Base-by-base conservation (phyloP, 2,113 vertebrate species). In the Oostethus manadensis region DNA sequence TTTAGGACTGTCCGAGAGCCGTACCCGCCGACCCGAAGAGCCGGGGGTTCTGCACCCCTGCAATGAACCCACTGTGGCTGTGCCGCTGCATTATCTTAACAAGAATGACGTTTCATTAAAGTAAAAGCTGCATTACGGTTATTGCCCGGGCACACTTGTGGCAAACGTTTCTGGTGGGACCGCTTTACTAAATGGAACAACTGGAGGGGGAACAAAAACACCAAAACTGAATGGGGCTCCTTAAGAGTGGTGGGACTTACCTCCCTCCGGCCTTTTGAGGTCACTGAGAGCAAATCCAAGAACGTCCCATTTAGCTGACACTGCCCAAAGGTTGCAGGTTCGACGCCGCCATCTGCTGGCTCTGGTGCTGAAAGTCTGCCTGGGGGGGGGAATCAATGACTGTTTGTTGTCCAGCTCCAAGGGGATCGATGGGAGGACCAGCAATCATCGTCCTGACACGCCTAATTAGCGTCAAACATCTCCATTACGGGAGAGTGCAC, bases 91-190 rank as follows among this genome's bases (percentile, higher is more conserved):
- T 42, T 60, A 14, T 71, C 62, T 61, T 51, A 48, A 73, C 68
- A 64, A 49, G 66, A 46, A 46, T 63, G 56, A 26, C 38, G 35
- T 82, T 84, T 81, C 69, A 87, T 86, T 80, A 86, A 64, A 61
- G 68, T 86, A 81, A 87, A 61, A 85, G 84, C 84, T 84, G 79
- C 86, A 82, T 82, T 82, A 84, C 76, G 72, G 56, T 84, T 82
- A 86, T 82, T 78, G 72, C 75, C 3, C 55, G 58, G 40, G 58
- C 64, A 73, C 63, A 21, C 77, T 86, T 68, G 70, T 78, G 82
- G 84, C 82, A 66, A 77, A 82, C 58, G 78, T 72, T 66, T 66
- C 20, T 0, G 63, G 47, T 22, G 10, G n/a, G n/a, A n/a, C 50
- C n/a, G 26, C 21, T 10, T n/a, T 40, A 44, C 44, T 63, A 57